Base-by-base conservation (phyloP, 1,140 invertebrate genomes). In the Globodera ellingtonae region DNA sequence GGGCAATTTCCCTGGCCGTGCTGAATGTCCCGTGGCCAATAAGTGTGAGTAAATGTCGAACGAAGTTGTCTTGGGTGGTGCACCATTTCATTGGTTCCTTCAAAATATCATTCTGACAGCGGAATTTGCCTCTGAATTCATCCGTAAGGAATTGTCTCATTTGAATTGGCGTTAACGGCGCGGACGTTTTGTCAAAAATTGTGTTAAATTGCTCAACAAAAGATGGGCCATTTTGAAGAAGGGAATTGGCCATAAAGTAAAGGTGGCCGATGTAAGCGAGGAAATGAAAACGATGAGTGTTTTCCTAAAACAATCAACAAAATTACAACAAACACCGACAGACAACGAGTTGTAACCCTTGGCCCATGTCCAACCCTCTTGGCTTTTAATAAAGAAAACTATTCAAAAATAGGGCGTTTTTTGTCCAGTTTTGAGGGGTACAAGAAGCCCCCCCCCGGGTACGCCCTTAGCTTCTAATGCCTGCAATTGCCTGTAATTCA, bases 181-280 rank as follows among this genome's bases (percentile, higher is more conserved):
- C 70, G 50, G 79, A 82, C 6, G 50, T 24, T 21, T 79, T 13
- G 5, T 79, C 72, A 21, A 79, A 79, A 6, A 79, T 10, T 18
- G n/a, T 10, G 9, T 5, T 21, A 10, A 70, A 35, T 80, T 5
- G 47, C 35, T 67, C 66, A 79, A 79, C 50, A 48, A 82, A 35
- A n/a, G 48, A 21, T 9, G 79, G 46, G 81, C 4, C 81, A 18
- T 67, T 44, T 10, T 35, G 18, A 18, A 24, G 74, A n/a, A 81
- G 35, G 69, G 69, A 24, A 59, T 71, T 76, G 67, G 75, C 81
- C 65, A 70, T 44, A 44, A 81, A 81, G 65, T 62, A 9, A 35
- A 81, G 56, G 46, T 81, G 79, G 21, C 59, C 82, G 0, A 84
- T 72, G 71, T 77, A 82, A 79, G 79, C 21, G 59, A 81, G 79